Evolutionary conservation across 2,797 vertebrate species (phyloP), one percentile per base, ranked within the genome.

Genomic region (Spheniscus humboldti): DNA sequence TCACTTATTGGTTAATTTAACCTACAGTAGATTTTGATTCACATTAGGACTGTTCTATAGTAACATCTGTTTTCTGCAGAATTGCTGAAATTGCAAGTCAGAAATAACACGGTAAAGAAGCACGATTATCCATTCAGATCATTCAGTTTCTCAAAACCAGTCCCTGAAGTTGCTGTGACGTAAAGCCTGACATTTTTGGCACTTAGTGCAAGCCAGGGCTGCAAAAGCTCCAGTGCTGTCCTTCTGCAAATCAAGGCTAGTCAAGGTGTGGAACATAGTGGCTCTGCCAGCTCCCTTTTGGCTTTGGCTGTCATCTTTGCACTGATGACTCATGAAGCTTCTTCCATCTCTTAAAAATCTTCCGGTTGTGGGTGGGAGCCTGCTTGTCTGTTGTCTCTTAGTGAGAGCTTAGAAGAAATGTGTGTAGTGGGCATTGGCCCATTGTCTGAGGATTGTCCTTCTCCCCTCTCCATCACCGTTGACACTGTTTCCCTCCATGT

Each of bases 341-440:
- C 31, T 87, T 63, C 39, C 17, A 9, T 48, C 33, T 48, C 67
- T 52, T 64, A 35, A n/a, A 67, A 67, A 59, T 14, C 23, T 76
- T 66, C 13, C 37, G 11, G 24, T 20, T 0, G 0, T 30, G 33
- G 18, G 22, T 50, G 33, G 45, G 27, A 31, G 35, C 24, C 24
- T 63, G 18, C 27, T 67, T 62, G 9, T 50, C 55, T 66, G 45
- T 23, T 76, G 18, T 43, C 35, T 59, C 28, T 52, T n/a, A 72
- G 45, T 27, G 57, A 71, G 23, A 75, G 9, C 19, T 75, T 45
- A 41, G 66, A 53, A 18, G 63, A 50, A 79, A n/a, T 3, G 28
- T 37, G 14, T 39, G 76, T 31, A 43, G 47, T 3, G 1, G 50
- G 24, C 56, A 9, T 23, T 48, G 33, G 13, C 25, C 45, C 4